Evolutionary conservation across 2,797 vertebrate species (phyloP), one percentile per base, ranked within the genome.

Genomic region (Epinephelus awoara): DNA sequence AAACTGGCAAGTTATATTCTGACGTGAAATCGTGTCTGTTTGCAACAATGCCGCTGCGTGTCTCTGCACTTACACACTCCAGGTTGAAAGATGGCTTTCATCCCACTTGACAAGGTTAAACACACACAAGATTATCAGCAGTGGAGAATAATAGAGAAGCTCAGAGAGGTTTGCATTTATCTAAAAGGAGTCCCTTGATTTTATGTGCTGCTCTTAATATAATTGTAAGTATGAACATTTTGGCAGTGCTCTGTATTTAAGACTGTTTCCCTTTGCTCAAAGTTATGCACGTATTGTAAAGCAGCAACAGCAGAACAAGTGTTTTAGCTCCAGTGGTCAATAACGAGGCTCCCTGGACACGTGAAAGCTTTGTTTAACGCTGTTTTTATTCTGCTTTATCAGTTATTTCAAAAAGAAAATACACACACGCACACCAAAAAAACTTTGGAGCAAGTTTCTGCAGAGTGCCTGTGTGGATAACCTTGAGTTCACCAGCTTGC

Each of bases 31-130:
- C 64, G 6, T 69, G 71, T 69, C 83, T 77, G 72, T 75, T 70
- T 79, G 66, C 34, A 78, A 49, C 67, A 75, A 71, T 11, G 67
- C 81, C 50, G 68, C 69, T 11, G 57, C 18, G 10, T 42, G 58
- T 82, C 75, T 58, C 15, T 40, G 69, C 62, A 42, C 66, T 66
- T 25, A 55, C 63, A 38, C 21, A n/a, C 71, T 80, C 23, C 14
- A 12, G 66, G 56, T 61, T 82, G 59, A 85, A 84, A 67, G 54
- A 73, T 69, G 44, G 34, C 75, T 82, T 85, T 90, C 27, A 77
- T 85, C 76, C 74, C 76, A 59, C 65, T 50, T 69, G 75, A 88
- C 79, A 72, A 74, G 75, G 88, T 83, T 81, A 85, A 88, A 80
- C 56, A 65, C 73, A 70, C 34, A 72, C 23, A 59, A n/a, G 73